These are phyloP conservation scores for Albula goreensis DNA, from an alignment of 2,113 vertebrate genomes.

Conservation along the genomic window DNA sequence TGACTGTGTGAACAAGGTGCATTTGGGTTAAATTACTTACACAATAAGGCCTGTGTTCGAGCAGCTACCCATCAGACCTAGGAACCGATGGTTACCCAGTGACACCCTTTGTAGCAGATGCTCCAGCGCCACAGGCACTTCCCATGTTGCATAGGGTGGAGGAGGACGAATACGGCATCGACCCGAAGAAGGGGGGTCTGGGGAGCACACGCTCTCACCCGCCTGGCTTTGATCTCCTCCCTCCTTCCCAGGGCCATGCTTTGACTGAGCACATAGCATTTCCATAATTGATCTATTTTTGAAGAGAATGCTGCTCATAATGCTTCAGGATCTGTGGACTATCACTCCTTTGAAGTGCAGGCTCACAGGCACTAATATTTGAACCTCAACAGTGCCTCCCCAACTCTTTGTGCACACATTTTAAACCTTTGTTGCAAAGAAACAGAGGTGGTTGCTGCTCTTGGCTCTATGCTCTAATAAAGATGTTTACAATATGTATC, in stretches of 20 bases:
- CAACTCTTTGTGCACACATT: conserved; percentile 28
- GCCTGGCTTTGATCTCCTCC: conserved; percentile 47
- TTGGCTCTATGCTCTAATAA: background rate
- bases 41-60: background rate
- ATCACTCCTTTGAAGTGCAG: conserved; percentile 49
- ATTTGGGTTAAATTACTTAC: background rate
- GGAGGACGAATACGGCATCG: conserved; percentile 16
- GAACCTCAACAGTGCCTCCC: conserved; percentile 3
- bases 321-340: conserved; percentile 45
- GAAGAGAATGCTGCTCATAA: conserved; percentile 29
- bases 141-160: conserved; percentile 22
- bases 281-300: conserved; percentile 55
- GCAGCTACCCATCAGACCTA: background rate
- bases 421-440: conserved; percentile 28
- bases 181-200: conserved; percentile 19
- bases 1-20: background rate
- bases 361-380: conserved; percentile 15
- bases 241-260: conserved; percentile 44
- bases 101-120: conserved; percentile 35
- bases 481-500: background rate
- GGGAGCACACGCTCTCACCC: conserved; percentile 28
- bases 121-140: conserved; percentile 35
- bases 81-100: conserved; percentile 27
- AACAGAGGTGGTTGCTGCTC: background rate
- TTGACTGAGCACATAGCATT: conserved; percentile 42